Base-by-base conservation (phyloP, 2,888 invertebrate genomes). In the Heliconius erato region DNA sequence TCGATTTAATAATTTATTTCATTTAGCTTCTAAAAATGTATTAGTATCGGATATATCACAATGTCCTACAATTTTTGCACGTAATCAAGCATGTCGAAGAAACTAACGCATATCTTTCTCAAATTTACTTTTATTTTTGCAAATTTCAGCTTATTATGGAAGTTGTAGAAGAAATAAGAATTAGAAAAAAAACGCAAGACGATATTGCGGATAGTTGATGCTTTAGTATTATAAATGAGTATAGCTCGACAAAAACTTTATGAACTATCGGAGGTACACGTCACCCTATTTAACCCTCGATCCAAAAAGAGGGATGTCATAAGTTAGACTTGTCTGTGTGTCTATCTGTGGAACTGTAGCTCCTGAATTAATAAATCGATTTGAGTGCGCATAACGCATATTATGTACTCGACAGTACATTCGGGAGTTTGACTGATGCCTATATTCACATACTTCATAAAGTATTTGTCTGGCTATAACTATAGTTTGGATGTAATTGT, bases 61-160 rank as follows among this genome's bases (percentile, higher is more conserved):
- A 40, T 71, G 40, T 71, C n/a, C 44, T 26, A 72, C 72, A 44
- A 54, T 14, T 28, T 54, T n/a, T 40, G 9, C 26, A 71, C 1
- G 74, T 74, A 84, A 84, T 85, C 83, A 85, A 28, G 86, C 85
- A 86, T 83, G 85, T 32, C 54, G n/a, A 40, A 26, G 28, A 54
- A 35, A 74, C 28, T 32, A 63, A 81, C 80, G 16, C 23, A 69
- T 40, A 26, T 65, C 19, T 79, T 59, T 74, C 81, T 74, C 74
- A 85, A 84, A 83, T 84, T 85, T 87, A 86, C 86, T 71, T 85
- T 87, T 86, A 82, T 87, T 88, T 93, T 94, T 92, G 85, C 88
- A 92, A 91, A 92, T 95, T 95, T 94, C 96, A 95, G 95, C 95
- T 95, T 85, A 96, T 96, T 87, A 95, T 95, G 95, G 96, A 96